phyloP scores from a whole-genome alignment of 2,888 invertebrate genomes.

The Oscheius sp. region DNA sequence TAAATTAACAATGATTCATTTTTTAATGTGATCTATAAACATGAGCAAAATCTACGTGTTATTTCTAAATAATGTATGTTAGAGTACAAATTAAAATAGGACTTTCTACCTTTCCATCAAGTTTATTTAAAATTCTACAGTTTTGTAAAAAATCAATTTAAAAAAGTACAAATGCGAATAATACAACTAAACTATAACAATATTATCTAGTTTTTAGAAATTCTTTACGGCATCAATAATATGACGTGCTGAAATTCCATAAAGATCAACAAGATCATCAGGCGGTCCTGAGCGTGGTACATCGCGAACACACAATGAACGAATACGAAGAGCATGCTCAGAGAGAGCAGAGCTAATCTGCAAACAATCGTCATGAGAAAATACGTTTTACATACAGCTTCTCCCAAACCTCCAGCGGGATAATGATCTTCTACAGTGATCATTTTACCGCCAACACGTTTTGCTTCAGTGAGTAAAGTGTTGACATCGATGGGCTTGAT shows the following conservation, averaged over 20 bases:
- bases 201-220: conserved; percentile 49
- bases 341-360: conserved; percentile 48
- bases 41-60: too few species aligned
- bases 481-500: conserved; percentile 90
- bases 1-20: too few species aligned
- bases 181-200: conserved; percentile 16
- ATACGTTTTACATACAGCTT: conserved; percentile 78
- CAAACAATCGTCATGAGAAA: neutral
- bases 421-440: conserved; percentile 98
- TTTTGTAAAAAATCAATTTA: neutral
- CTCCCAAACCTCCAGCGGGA: conserved; percentile 90
- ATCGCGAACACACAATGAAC: conserved; percentile 48
- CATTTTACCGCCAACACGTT: conserved; percentile 74
- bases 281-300: conserved; percentile 91
- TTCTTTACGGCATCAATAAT: conserved; percentile 80
- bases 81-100: too few species aligned
- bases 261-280: conserved; percentile 84
- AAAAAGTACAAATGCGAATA: neutral
- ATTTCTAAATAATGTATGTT: too few species aligned
- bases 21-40: too few species aligned
- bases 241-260: conserved; percentile 85
- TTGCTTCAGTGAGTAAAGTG: conserved; percentile 79
- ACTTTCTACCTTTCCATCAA: too few species aligned
- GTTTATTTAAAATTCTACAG: conserved; percentile 4
- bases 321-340: conserved; percentile 54